Conservation (phyloP, 2,113 vertebrate species). For the Cepphus grylle region DNA sequence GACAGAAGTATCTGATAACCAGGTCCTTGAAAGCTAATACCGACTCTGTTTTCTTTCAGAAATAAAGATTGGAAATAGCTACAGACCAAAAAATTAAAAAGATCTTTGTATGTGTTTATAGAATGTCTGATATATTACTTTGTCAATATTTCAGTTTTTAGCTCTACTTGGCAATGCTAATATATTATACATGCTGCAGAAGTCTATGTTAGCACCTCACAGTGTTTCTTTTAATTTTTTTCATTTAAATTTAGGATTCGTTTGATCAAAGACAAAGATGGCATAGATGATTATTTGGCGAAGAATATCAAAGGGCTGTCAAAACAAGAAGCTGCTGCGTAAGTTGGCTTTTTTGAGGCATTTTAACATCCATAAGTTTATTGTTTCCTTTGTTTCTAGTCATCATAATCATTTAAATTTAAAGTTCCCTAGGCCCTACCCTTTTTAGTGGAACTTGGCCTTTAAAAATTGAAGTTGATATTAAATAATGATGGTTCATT, state of each 20-base stretch:
- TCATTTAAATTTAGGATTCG: conserved; percentile 76
- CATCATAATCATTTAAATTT: conserved; percentile 68
- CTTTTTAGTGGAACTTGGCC: conserved; percentile 64
- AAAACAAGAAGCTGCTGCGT: conserved; percentile 78
- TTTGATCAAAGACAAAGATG: conserved; percentile 79
- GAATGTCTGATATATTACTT: conserved; percentile 14
- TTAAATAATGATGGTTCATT: conserved; percentile 76
- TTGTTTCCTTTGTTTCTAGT: conserved; percentile 78
- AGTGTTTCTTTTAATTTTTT: conserved; percentile 67
- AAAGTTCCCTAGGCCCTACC: conserved; percentile 65
- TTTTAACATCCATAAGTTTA: conserved; percentile 71
- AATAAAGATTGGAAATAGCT: conserved; percentile 23
- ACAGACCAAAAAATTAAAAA: conserved; percentile 3
- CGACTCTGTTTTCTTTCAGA: background rate
- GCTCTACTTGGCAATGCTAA: conserved; percentile 23
- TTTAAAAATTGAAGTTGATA: conserved; percentile 79
- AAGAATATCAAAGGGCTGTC: conserved; percentile 82
- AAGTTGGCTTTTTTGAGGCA: conserved; percentile 72
- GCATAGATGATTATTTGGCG: conserved; percentile 76
- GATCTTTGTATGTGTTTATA: conserved; percentile 37
- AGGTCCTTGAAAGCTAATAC: background rate
- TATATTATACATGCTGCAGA: conserved; percentile 58
- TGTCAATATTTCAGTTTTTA: conserved; percentile 62
- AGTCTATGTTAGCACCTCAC: conserved; percentile 51
- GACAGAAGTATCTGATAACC: background rate